Evolutionary conservation across 2,113 vertebrate species (phyloP), one percentile per base, ranked within the genome.

Genomic region (Paralichthys olivaceus): DNA sequence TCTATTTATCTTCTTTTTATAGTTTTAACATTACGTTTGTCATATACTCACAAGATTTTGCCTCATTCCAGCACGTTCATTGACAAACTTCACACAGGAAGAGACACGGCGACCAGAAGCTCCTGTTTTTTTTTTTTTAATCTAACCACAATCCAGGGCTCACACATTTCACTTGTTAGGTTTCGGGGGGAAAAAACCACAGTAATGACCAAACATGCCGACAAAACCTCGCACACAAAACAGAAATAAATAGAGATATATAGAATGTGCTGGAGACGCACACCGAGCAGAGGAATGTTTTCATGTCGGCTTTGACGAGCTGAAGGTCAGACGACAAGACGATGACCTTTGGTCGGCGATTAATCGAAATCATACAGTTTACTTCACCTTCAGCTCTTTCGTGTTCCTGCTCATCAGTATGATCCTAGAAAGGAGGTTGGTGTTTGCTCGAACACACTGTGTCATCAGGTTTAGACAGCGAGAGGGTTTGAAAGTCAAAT

Each of bases 401-500:
- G 17, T 53, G 49, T 20, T 49, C 45, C 45, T 3, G 51, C n/a
- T 53, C 20, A 2, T 15, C 15, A 7, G 17, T 8, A 5, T 14
- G 11, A 69, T 63, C 47, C 40, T 20, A 28, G 11, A 40, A 6
- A 19, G 45, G 45, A 15, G 45, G 45, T 49, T 49, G 45, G 45
- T 7, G 45, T 49, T 43, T 43, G 40, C 40, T 11, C 4, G 8
- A 14, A 0, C 45, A 49, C 19, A 6, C 19, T 17, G 19, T 19
- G 45, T 49, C 17, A 5, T 17, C 19, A 7, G 19, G 45, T 19
- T 49, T 19, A 20, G 5, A 20, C 17, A 19, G 45, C 7, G 15
- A 19, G 45, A 19, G 29, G 29, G 19, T 84, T 84, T 88, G 81
- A 76, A 62, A 83, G 81, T 84, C 84, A 90, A 84, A 86, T 80